Percentiles rank a stretch among this genome's conserved stretches.
Evolutionary conservation across 1,140 invertebrate species (phyloP).

Genomic region (Oreohelix idahoensis): DNA sequence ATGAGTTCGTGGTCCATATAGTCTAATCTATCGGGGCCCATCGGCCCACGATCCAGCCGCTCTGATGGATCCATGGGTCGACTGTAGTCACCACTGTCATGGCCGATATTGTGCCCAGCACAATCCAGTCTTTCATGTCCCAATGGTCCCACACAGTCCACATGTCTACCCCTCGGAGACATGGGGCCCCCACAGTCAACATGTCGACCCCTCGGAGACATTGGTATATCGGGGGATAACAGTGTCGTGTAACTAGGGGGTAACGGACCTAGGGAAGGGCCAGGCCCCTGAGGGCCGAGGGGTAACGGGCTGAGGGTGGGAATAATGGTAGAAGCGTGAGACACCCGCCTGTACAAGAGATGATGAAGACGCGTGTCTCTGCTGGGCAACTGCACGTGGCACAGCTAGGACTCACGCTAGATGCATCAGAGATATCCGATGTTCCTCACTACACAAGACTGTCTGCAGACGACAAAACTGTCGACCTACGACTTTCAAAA

Average conservation of each 20-base stretch:
- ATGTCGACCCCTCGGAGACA: constrained; percentile 19
- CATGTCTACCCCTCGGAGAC: constrained; percentile 1
- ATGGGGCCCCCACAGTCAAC: constrained; percentile 15
- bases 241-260: neutral
- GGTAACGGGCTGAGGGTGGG: constrained; percentile 21
- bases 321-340: constrained; percentile 15
- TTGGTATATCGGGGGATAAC: constrained; percentile 21
- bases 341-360: neutral
- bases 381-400: neutral
- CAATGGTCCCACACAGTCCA: neutral
- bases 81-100: neutral
- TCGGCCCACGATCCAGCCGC: neutral
- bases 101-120: neutral
- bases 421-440: too few relatives aligned
- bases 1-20: constrained; percentile 13
- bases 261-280: neutral
- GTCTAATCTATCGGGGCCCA: neutral
- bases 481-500: too few relatives aligned
- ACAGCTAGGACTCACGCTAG: neutral
- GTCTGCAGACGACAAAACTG: too few relatives aligned
- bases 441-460: too few relatives aligned
- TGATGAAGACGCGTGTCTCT: neutral
- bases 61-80: neutral
- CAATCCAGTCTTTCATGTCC: constrained; percentile 5
- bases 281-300: constrained; percentile 16